A percentile compares a stretch with the other conserved stretches of the same genome.
Evolutionary conservation across 2,797 vertebrate genomes (phyloP).

Genomic region (Arrhamphus sclerolepis): DNA sequence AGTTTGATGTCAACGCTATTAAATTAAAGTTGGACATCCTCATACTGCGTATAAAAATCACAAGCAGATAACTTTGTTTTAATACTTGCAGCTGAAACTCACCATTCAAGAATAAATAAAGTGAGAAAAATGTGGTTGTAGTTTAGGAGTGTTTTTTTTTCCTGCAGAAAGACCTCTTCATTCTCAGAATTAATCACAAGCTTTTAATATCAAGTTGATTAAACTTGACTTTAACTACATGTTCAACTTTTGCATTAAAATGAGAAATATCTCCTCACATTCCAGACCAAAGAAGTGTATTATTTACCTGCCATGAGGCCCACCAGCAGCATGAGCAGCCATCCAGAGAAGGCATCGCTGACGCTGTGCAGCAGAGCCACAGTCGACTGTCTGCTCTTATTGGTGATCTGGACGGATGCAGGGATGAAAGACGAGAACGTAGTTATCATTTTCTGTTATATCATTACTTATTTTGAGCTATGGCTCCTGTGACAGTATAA

Average conservation of each 20-base stretch:
- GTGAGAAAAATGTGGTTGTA: too few species aligned
- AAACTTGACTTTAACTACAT: neutral
- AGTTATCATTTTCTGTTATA: too few species aligned
- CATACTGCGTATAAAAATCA: too few species aligned
- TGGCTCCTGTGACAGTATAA: too few species aligned
- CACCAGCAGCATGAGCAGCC: constrained; percentile 95
- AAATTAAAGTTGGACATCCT: too few species aligned
- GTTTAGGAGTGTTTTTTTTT: neutral
- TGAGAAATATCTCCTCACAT: neutral
- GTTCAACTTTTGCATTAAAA: neutral
- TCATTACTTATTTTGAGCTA: too few species aligned
- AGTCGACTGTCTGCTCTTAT: constrained; percentile 89
- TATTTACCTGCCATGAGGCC: constrained; percentile 90
- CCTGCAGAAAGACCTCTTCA: too few species aligned
- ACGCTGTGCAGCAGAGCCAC: constrained; percentile 88
- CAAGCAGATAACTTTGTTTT: too few species aligned
- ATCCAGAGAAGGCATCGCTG: constrained; percentile 94
- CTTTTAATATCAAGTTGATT: neutral
- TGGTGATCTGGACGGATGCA: constrained; percentile 85
- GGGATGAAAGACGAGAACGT: neutral
- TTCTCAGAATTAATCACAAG: neutral
- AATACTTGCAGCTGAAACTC: too few species aligned
- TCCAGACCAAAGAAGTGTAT: neutral
- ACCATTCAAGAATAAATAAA: too few species aligned
- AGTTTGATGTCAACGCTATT: too few species aligned